These are phyloP conservation scores for Pachyseris speciosa DNA, from an alignment of 64 coral and sea anemone genomes.

Conservation along the genomic window DNA sequence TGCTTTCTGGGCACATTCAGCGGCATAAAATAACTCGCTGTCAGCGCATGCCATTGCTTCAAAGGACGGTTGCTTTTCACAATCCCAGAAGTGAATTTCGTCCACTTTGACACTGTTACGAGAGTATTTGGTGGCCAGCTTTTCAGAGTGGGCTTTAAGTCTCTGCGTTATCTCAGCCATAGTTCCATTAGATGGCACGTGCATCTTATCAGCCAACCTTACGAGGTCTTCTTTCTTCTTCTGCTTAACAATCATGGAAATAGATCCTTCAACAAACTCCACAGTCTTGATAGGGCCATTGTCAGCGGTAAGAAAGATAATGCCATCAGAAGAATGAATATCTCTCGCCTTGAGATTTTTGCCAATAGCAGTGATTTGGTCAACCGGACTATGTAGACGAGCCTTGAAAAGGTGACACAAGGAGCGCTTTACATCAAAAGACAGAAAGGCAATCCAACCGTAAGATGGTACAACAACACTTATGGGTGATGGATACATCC, in stretches of 20 bases:
- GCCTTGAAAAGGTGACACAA: slow-evolving; percentile 43
- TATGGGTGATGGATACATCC: slow-evolving; percentile 63
- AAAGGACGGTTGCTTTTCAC: slow-evolving; percentile 71
- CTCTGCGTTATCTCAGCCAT: no score
- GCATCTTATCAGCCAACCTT: slow-evolving; percentile 59
- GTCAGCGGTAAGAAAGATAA: neutral
- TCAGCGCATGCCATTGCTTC: slow-evolving; percentile 67
- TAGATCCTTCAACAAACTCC: slow-evolving; percentile 64
- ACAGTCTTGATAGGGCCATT: slow-evolving; percentile 60
- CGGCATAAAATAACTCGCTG: slow-evolving; percentile 56
- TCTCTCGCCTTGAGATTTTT: slow-evolving; percentile 39
- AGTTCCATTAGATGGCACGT: neutral
- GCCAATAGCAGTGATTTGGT: slow-evolving; percentile 24
- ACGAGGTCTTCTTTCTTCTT: slow-evolving; percentile 70
- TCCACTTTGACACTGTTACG: slow-evolving; percentile 66
- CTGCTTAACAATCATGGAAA: slow-evolving; percentile 53
- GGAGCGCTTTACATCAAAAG: slow-evolving; percentile 8
- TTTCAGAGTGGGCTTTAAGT: slow-evolving; percentile 1
- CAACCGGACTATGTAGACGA: slow-evolving; percentile 54
- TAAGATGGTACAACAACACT: slow-evolving; percentile 36
- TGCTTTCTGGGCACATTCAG: no score
- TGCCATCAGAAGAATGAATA: slow-evolving; percentile 35
- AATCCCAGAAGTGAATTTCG: slow-evolving; percentile 28
- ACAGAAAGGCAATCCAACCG: slow-evolving; percentile 63
- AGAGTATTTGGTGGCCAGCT: slow-evolving; percentile 54